Evolutionary conservation across 2,113 vertebrate genomes (phyloP), one percentile per base, ranked within the genome.

Genomic region (Xerus inauris): DNA sequence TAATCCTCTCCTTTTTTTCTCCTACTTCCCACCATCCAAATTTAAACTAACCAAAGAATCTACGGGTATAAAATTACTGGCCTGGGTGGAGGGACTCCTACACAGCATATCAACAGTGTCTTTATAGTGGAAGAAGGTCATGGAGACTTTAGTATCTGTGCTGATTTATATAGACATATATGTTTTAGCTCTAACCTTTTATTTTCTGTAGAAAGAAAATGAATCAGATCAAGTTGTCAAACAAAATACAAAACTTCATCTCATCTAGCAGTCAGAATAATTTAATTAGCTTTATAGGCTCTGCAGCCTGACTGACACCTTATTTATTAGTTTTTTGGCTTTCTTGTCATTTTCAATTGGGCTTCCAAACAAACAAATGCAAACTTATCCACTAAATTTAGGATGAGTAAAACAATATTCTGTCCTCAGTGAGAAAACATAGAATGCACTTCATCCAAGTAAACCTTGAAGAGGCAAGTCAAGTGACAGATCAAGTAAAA

Each of bases 401-500:
- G 65, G 22, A 67, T 84, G 79, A 81, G 92, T 81, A 69, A 96
- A 97, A 91, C 72, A 95, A 90, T 89, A 75, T 96, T 97, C 76
- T 91, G 32, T 51, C 54, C 62, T 93, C 19, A 26, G 35, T 75
- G 51, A 79, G 80, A 87, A 97, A 97, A 82, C 93, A 69, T 40
- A 97, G 96, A 97, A 96, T 87, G 89, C 88, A 59, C 97, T 97
- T 92, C 73, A 87, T 65, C 91, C 96, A 69, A 80, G 91, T 73
- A 87, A 96, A 40, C 69, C 89, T 72, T 28, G 45, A 93, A 95
- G 93, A 94, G 76, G 32, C 67, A 84, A 89, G 92, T 90, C 95
- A 95, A 97, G 93, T 87, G 93, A 96, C 94, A 96, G 96, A 96
- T 95, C 89, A 94, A 75, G 96, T 89, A 89, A 95, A 97, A 97